These are phyloP conservation scores for Crax fasciolata DNA, from an alignment of 2,797 vertebrate genomes.

Conservation along the genomic window DNA sequence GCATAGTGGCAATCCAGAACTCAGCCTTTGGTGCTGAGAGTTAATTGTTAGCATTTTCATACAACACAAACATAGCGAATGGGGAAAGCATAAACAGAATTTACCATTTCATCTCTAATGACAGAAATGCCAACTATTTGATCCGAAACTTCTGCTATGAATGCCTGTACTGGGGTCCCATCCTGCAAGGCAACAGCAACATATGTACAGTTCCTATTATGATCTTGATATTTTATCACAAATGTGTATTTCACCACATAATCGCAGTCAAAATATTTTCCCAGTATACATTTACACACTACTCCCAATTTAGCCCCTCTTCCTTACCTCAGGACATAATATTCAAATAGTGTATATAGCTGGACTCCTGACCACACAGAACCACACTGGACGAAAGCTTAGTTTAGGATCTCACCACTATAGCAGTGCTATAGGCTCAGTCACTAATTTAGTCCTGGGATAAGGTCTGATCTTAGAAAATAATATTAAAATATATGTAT, in stretches of 20 bases:
- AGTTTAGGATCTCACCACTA: neutral
- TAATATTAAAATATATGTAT: neutral
- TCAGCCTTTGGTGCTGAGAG: neutral
- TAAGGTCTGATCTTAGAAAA: neutral
- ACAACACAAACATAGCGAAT: neutral
- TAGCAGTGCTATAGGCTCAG: neutral
- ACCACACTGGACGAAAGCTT: neutral
- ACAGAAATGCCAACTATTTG: conserved; percentile 89
- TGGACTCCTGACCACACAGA: neutral
- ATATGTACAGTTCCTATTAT: neutral
- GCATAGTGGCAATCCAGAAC: neutral
- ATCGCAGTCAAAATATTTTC: neutral
- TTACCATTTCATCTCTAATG: conserved; percentile 92
- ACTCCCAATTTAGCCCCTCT: neutral
- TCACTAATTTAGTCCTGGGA: neutral
- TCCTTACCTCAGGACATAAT: neutral
- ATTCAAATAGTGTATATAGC: neutral
- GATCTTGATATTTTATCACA: neutral
- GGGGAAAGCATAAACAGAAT: neutral
- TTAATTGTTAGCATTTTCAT: neutral
- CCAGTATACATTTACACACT: neutral
- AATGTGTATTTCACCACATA: neutral
- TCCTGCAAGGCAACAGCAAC: conserved; percentile 82
- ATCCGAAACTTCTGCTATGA: conserved; percentile 85
- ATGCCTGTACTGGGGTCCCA: conserved; percentile 86